Evolutionary conservation across 2,113 vertebrate species (phyloP).

Genomic region (Mionectes macconnelli): DNA sequence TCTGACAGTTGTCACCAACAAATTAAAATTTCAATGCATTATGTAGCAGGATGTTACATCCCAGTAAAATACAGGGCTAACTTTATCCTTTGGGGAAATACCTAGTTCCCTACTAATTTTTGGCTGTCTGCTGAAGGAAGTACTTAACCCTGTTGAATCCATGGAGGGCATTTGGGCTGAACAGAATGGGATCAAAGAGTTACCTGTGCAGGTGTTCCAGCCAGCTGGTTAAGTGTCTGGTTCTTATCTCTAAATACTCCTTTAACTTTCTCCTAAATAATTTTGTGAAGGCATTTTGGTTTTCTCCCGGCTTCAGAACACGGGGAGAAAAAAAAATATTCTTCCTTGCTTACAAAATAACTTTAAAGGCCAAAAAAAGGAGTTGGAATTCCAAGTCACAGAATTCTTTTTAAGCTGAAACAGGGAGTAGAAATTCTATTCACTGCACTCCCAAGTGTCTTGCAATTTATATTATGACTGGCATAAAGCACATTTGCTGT

Average conservation of each 20-base stretch:
- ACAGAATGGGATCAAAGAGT: fast-evolving
- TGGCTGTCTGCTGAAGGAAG: neutral
- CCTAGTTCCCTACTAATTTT: neutral
- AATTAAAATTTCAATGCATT: neutral
- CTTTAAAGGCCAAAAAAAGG: neutral
- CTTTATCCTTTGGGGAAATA: neutral
- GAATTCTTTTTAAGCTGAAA: neutral
- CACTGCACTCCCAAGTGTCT: neutral
- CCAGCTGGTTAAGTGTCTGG: neutral
- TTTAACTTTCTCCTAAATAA: neutral
- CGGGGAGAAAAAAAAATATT: neutral
- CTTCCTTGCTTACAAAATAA: neutral
- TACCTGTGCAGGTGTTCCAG: neutral
- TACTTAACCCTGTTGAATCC: neutral
- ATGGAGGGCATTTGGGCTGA: neutral
- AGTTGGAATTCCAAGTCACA: neutral
- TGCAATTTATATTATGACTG: neutral
- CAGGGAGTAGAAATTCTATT: neutral
- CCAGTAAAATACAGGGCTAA: neutral
- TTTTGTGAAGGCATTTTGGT: neutral
- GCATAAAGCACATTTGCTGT: neutral
- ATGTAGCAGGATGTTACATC: neutral
- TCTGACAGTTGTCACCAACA: neutral
- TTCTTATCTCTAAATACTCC: neutral
- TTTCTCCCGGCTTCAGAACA: neutral